phyloP scores from a whole-genome alignment of 2,888 invertebrate genomes.

The Anaspis maculata region DNA sequence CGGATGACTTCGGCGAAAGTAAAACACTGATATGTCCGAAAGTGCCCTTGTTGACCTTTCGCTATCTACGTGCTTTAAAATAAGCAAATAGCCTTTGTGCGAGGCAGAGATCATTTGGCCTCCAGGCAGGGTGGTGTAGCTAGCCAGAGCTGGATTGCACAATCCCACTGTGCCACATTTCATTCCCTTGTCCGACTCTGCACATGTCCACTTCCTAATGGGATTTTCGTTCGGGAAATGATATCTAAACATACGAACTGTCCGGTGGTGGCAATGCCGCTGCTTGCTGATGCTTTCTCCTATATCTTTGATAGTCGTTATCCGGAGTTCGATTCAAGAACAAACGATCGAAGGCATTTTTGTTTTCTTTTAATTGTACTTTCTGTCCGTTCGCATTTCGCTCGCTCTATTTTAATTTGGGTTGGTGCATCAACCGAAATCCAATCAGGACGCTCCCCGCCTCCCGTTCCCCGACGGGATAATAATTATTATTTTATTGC shows the following conservation, averaged over 20 bases:
- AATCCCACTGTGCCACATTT: neutral
- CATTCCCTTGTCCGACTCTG: conserved; percentile 7
- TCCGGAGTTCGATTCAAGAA: too few species aligned
- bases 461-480: neutral
- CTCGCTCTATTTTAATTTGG: too few species aligned
- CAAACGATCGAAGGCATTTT: too few species aligned
- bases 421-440: too few species aligned
- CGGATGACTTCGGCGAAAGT: conserved; percentile 22
- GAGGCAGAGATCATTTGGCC: conserved; percentile 10
- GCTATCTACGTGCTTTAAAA: conserved; percentile 22
- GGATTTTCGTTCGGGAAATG: conserved; percentile 10
- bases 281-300: too few species aligned
- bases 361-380: conserved; percentile 6
- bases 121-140: conserved; percentile 14
- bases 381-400: too few species aligned
- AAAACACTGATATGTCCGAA: conserved; percentile 20
- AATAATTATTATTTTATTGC: neutral
- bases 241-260: conserved; percentile 9
- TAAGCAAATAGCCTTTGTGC: conserved; percentile 24
- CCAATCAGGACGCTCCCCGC: too few species aligned
- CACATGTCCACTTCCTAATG: conserved; percentile 12
- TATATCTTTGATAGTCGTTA: conserved; percentile 2
- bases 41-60: conserved; percentile 14
- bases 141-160: neutral
- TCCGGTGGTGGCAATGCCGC: too few species aligned